Conservation (phyloP, 1,140 invertebrate genomes). For the Drosophila melanogaster region Release_6_plus_ISO1_MT NC_004354.4:12357001-12357500, state of each 20-base stretch:
- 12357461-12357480: constrained; percentile 10
- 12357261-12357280: no score
- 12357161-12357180: constrained; percentile 24
- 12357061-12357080: no score
- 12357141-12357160: constrained; percentile 60
- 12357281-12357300: no score
- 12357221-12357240: no score
- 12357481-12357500: background rate
- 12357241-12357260: no score
- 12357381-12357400: background rate
- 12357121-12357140: constrained; percentile 42
- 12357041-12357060: constrained; percentile 26
- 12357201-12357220: no score
- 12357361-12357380: background rate
- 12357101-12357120: constrained; percentile 63
- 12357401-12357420: constrained; percentile 3
- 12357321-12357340: background rate
- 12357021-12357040: constrained; percentile 1
- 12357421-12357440: constrained; percentile 9
- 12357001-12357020: constrained; percentile 80
- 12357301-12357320: no score
- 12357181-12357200: no score
- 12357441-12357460: constrained; percentile 10
- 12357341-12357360: background rate
- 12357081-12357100: background rate